These are phyloP conservation scores for Poeciliopsis turneri DNA, from an alignment of 2,797 vertebrate species.

Conservation along the genomic window DNA sequence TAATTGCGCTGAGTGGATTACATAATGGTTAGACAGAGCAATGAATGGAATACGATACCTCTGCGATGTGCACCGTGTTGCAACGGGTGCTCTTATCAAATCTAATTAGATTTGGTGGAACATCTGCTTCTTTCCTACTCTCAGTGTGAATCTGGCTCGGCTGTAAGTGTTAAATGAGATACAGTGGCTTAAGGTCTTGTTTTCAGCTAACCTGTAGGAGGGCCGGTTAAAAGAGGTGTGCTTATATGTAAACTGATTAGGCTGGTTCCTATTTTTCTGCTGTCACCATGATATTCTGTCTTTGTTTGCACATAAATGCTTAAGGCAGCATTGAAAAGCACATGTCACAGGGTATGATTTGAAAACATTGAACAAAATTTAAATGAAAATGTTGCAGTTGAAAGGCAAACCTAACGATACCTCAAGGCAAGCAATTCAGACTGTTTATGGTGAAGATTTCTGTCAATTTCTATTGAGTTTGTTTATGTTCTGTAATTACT, in stretches of 20 bases:
- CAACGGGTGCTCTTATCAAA: constrained; percentile 72
- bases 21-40: constrained; percentile 69
- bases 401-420: not conserved
- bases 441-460: not conserved
- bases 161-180: constrained; percentile 41
- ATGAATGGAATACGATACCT: constrained; percentile 75
- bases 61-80: constrained; percentile 61
- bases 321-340: not conserved
- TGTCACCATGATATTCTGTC: not conserved
- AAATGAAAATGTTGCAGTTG: not conserved
- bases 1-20: constrained; percentile 75
- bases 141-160: constrained; percentile 31
- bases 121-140: constrained; percentile 76
- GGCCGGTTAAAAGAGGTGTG: constrained; percentile 14
- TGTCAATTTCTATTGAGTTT: not conserved
- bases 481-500: constrained; percentile 1
- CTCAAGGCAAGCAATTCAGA: not conserved
- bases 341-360: not conserved
- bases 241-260: constrained; percentile 9
- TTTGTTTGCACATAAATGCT: not conserved
- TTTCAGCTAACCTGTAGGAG: constrained; percentile 28
- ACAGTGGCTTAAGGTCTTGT: constrained; percentile 6
- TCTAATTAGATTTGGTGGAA: constrained; percentile 76
- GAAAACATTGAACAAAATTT: not conserved
- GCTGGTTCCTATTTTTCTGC: not conserved